phyloP scores from a whole-genome alignment of 1,140 invertebrate genomes.

The Drosophila aff. region DNA sequence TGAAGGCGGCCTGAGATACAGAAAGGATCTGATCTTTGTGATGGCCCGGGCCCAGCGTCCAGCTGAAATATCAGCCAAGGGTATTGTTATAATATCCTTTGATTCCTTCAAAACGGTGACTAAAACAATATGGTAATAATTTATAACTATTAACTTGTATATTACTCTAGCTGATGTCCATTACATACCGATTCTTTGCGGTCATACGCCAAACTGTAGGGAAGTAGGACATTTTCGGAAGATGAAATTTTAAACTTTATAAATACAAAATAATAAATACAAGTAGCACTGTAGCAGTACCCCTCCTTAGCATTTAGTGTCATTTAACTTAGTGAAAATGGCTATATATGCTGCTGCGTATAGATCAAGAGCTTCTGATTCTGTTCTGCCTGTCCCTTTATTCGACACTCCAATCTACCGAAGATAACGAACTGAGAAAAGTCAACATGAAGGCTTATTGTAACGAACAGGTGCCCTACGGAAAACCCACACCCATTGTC shows the following conservation, averaged over 20 bases:
- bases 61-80: constrained; percentile 44
- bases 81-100: constrained; percentile 44
- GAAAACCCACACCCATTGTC: constrained; percentile 13
- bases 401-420: background rate
- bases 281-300: background rate
- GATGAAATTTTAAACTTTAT: background rate
- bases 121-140: background rate
- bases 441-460: constrained; percentile 26
- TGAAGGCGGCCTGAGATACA: constrained; percentile 40
- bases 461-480: constrained; percentile 26
- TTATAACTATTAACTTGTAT: too few species aligned
- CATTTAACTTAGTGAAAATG: constrained; percentile 16
- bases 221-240: background rate
- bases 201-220: constrained; percentile 39
- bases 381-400: background rate
- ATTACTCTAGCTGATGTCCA: constrained; percentile 43
- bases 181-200: constrained; percentile 50
- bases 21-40: constrained; percentile 40
- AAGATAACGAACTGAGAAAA: constrained; percentile 4
- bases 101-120: constrained; percentile 59
- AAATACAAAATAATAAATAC: too few species aligned
- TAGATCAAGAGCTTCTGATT: constrained; percentile 21
- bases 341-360: constrained; percentile 27
- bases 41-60: constrained; percentile 50
- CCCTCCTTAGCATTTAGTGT: constrained; percentile 10